Conservation (phyloP, 2,797 vertebrate genomes). For the Anomalospiza imberbis region DNA sequence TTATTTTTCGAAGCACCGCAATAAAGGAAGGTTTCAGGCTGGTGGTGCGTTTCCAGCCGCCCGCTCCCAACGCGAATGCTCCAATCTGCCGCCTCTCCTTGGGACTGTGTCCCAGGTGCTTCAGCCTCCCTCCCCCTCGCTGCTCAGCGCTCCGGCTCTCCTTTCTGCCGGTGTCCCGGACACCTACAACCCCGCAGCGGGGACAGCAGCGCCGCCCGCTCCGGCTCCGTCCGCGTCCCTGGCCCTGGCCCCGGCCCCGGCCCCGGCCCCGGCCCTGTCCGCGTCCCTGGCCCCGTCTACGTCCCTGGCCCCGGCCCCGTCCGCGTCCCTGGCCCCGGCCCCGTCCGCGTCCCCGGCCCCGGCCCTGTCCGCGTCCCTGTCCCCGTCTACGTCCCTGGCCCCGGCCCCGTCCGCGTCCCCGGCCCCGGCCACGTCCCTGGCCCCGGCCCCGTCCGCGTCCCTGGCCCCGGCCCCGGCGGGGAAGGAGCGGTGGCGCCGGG, state of each 20-base stretch:
- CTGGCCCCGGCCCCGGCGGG: too few species aligned
- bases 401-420: too few species aligned
- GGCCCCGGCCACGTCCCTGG: neutral
- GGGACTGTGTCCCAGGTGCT: rapidly evolving
- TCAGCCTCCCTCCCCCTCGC: rapidly evolving
- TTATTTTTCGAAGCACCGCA: rapidly evolving
- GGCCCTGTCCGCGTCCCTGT: neutral
- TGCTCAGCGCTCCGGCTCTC: too few species aligned
- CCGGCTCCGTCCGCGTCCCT: neutral
- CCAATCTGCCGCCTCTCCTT: rapidly evolving
- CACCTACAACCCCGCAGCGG: neutral
- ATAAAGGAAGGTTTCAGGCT: neutral
- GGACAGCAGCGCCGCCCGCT: neutral
- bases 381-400: too few species aligned
- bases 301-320: too few species aligned
- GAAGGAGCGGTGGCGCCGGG: neutral
- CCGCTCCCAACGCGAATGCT: rapidly evolving
- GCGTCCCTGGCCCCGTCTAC: neutral
- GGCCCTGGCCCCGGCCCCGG: too few species aligned
- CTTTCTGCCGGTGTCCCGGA: rapidly evolving
- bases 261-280: neutral
- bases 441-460: too few species aligned
- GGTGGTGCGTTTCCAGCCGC: rapidly evolving
- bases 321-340: neutral
- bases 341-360: too few species aligned